Percentiles rank a stretch among this genome's conserved stretches.
Conservation (phyloP, 1,140 invertebrate genomes). For the Cydia splendana region DNA sequence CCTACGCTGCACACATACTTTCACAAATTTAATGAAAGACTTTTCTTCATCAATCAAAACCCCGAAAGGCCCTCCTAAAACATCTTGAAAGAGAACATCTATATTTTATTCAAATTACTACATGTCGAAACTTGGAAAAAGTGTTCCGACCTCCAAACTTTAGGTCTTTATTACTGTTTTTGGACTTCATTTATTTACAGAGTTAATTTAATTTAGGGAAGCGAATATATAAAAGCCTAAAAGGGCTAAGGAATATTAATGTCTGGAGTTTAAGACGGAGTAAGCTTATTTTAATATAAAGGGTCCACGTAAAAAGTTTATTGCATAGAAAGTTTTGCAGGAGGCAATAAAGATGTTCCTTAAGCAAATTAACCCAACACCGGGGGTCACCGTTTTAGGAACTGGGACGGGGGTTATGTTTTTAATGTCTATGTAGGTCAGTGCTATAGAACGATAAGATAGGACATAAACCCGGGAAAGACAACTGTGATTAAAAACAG, state of each 20-base stretch:
- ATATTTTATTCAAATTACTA: slow-evolving; percentile 15
- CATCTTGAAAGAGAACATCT: not conserved
- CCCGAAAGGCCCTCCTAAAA: not conserved
- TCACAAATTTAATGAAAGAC: not conserved
- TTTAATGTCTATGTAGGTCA: too few relatives aligned
- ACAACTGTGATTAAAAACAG: too few relatives aligned
- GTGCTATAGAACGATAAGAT: too few relatives aligned
- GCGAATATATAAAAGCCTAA: slow-evolving; percentile 66
- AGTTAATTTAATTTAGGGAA: slow-evolving; percentile 63
- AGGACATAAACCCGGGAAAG: too few relatives aligned
- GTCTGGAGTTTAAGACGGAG: slow-evolving; percentile 50
- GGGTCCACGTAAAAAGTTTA: slow-evolving; percentile 20
- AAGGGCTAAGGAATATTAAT: slow-evolving; percentile 62
- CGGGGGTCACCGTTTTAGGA: not conserved
- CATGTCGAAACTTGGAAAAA: slow-evolving; percentile 27
- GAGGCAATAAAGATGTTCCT: slow-evolving; percentile 11
- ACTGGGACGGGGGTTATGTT: not conserved
- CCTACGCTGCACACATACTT: too few relatives aligned
- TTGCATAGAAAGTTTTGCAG: not conserved
- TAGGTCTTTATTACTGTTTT: slow-evolving; percentile 18
- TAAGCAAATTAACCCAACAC: slow-evolving; percentile 5
- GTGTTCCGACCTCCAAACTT: not conserved
- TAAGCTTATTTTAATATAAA: slow-evolving; percentile 45
- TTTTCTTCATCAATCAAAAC: not conserved
- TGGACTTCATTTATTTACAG: slow-evolving; percentile 50